Evolutionary conservation across 2,797 vertebrate genomes (phyloP).

Genomic region (Poecilia picta): DNA sequence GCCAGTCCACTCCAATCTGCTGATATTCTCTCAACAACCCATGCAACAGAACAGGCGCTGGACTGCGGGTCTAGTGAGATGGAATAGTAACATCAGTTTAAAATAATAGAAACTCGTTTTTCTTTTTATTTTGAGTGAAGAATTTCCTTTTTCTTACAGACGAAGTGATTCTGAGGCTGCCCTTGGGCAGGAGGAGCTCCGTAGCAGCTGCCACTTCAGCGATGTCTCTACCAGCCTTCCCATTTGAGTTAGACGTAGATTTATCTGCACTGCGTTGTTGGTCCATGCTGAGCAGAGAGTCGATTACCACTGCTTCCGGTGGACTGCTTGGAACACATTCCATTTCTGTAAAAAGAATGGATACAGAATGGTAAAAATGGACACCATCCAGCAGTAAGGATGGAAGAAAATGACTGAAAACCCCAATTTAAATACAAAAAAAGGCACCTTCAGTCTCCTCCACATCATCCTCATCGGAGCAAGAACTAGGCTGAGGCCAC

Average conservation of each 20-base stretch:
- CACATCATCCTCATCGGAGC: constrained; percentile 84
- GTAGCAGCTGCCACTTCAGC: constrained; percentile 90
- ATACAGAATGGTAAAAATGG: neutral
- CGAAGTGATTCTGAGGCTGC: constrained; percentile 84
- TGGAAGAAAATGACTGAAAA: neutral
- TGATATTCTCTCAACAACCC: constrained; percentile 92
- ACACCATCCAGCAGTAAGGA: neutral
- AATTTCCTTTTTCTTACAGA: constrained; percentile 64
- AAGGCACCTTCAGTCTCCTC: constrained; percentile 75
- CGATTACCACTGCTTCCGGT: constrained; percentile 88
- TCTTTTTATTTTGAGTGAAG: neutral
- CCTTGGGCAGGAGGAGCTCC: constrained; percentile 90
- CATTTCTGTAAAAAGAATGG: constrained; percentile 73
- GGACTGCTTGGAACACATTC: constrained; percentile 70
- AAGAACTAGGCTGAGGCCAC: constrained; percentile 87
- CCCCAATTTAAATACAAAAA: neutral
- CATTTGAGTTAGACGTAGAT: constrained; percentile 63
- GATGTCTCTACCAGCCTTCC: constrained; percentile 87
- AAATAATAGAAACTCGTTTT: neutral
- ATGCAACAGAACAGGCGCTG: constrained; percentile 83
- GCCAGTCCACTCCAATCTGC: constrained; percentile 92
- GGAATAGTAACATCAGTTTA: neutral
- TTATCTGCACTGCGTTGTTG: constrained; percentile 86
- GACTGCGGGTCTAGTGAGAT: constrained; percentile 65
- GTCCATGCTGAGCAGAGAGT: constrained; percentile 90